Evolutionary conservation across 2,113 vertebrate genomes (phyloP).

Genomic region (Cyprinus carpio): DNA sequence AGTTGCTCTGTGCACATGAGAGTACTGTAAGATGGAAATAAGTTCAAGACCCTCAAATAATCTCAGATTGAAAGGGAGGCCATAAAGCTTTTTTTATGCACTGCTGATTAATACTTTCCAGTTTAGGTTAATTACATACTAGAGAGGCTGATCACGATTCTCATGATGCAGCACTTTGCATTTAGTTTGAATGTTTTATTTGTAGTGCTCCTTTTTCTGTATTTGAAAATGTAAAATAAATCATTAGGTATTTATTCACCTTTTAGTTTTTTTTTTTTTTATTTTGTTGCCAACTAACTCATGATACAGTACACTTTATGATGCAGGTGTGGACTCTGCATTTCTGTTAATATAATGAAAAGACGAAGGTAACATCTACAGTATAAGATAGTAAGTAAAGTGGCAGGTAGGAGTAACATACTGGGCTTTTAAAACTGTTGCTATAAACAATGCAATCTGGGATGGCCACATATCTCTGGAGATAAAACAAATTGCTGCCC

Average conservation of each 20-base stretch:
- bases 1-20: background rate
- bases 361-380: background rate
- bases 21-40: conserved; percentile 29
- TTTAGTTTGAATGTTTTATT: conserved; percentile 15
- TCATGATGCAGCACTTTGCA: conserved; percentile 3
- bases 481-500: background rate
- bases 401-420: background rate
- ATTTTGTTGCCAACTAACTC: background rate
- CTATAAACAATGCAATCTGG: background rate
- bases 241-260: background rate
- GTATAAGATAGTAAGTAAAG: background rate
- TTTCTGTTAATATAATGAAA: background rate
- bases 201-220: background rate
- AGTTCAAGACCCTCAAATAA: conserved; percentile 20
- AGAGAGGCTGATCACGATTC: background rate
- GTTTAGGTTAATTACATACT: conserved; percentile 32
- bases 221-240: background rate
- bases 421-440: background rate
- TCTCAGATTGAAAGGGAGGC: background rate
- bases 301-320: background rate
- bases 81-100: conserved; percentile 7
- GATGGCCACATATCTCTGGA: background rate
- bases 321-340: background rate
- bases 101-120: conserved; percentile 36
- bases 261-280: background rate